phyloP scores from a whole-genome alignment of 2,888 invertebrate species.

The Gisinianus flammeolus region DNA sequence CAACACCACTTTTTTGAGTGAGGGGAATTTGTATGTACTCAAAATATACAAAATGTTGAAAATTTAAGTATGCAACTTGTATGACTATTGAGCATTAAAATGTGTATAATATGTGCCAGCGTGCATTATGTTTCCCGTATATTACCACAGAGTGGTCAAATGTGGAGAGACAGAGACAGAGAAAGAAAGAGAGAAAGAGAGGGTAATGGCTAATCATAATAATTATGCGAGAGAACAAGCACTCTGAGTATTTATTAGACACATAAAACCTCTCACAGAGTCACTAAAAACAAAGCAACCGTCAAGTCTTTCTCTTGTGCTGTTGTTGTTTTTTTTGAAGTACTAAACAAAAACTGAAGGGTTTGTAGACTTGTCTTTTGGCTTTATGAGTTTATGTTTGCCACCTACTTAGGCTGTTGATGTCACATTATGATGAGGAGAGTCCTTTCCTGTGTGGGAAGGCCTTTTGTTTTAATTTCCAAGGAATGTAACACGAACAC shows the following conservation, averaged over 20 bases:
- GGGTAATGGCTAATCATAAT: not conserved
- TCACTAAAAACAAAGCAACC: slow-evolving; percentile 14
- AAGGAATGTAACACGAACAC: slow-evolving; percentile 16
- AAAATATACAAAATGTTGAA: not conserved
- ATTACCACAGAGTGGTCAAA: not conserved
- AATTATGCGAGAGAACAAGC: slow-evolving; percentile 20
- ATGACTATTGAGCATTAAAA: not conserved
- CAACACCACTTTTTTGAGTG: not conserved
- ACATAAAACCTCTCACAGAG: slow-evolving; percentile 20
- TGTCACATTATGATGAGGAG: slow-evolving; percentile 15
- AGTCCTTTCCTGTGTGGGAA: not conserved
- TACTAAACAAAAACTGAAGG: slow-evolving; percentile 15
- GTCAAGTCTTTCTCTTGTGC: slow-evolving; percentile 9
- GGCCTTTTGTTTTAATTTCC: slow-evolving; percentile 28
- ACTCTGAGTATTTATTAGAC: slow-evolving; percentile 23
- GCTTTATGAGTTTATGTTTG: not conserved
- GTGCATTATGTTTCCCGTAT: not conserved
- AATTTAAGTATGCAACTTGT: not conserved
- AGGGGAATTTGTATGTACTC: not conserved
- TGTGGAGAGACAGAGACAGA: not conserved
- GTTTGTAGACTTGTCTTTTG: slow-evolving; percentile 5
- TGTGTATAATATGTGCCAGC: not conserved
- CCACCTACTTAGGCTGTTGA: slow-evolving; percentile 25
- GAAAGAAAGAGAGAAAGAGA: not conserved
- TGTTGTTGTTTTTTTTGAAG: too few relatives aligned